Conservation (phyloP, 2,888 invertebrate species). For the Ditylenchus weischeri region DNA sequence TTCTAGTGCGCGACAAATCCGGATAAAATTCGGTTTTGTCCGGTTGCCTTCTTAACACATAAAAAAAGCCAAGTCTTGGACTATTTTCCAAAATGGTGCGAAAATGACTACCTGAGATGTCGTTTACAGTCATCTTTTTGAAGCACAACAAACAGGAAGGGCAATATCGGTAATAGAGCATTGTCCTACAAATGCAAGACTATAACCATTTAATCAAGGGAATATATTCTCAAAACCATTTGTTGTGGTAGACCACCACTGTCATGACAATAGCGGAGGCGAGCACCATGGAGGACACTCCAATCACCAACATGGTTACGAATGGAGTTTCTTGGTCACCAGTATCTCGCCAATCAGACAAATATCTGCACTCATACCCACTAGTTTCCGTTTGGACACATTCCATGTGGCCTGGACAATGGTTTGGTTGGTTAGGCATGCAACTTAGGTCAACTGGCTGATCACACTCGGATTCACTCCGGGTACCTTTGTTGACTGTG, state of each 20-base stretch:
- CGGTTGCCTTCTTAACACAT: too few species aligned
- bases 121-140: constrained; percentile 26
- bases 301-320: constrained; percentile 18
- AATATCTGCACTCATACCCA: constrained; percentile 19
- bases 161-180: constrained; percentile 19
- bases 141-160: constrained; percentile 18
- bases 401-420: constrained; percentile 22
- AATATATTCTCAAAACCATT: constrained; percentile 5
- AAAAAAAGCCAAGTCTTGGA: too few species aligned
- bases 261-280: constrained; percentile 8
- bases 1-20: too few species aligned
- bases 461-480: constrained; percentile 10
- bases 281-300: not conserved
- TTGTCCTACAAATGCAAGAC: constrained; percentile 3
- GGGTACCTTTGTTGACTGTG: constrained; percentile 14
- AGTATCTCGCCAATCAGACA: not conserved
- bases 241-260: constrained; percentile 9
- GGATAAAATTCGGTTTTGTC: too few species aligned
- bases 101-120: constrained; percentile 8
- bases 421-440: constrained; percentile 14
- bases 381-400: constrained; percentile 23
- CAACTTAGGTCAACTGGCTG: constrained; percentile 12
- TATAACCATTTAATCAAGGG: not conserved
- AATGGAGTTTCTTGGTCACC: not conserved
- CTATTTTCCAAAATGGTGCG: too few species aligned